Conservation (phyloP, 2,113 vertebrate genomes). For the Argyrosomus japonicus region DNA sequence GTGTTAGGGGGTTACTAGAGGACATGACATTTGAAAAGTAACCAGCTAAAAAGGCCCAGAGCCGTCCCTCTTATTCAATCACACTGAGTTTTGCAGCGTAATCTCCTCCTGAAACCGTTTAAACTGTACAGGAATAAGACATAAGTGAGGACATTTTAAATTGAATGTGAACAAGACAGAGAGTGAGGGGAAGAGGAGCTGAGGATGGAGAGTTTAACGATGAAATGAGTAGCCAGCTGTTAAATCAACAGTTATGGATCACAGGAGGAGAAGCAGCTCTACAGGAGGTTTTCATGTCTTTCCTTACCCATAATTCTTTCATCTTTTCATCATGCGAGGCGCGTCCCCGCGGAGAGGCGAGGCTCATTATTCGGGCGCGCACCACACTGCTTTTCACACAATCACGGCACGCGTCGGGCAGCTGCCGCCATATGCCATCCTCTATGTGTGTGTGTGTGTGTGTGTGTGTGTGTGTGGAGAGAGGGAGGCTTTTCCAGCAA, state of each 20-base stretch:
- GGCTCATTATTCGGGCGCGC: conserved; percentile 68
- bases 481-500: conserved; percentile 46
- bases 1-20: neutral
- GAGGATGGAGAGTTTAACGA: conserved; percentile 30
- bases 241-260: conserved; percentile 64
- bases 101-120: conserved; percentile 21
- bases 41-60: neutral
- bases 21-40: conserved; percentile 3
- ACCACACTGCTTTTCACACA: conserved; percentile 53
- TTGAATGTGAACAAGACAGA: conserved; percentile 37
- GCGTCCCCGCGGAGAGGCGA: conserved; percentile 55
- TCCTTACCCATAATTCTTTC: conserved; percentile 52
- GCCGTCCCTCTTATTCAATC: neutral
- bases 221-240: conserved; percentile 53
- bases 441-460: conserved; percentile 29
- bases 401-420: conserved; percentile 60
- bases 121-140: conserved; percentile 16
- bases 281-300: conserved; percentile 49
- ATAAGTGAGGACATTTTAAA: conserved; percentile 29
- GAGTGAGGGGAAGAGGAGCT: conserved; percentile 22
- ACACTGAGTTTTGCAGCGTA: neutral
- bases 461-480: neutral
- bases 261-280: conserved; percentile 48
- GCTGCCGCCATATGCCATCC: conserved; percentile 72
- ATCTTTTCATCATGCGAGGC: conserved; percentile 57